A percentile compares a stretch with the other conserved stretches of the same genome.
Conservation (phyloP, 2,888 invertebrate species). For the Callinectes sapidus region DNA sequence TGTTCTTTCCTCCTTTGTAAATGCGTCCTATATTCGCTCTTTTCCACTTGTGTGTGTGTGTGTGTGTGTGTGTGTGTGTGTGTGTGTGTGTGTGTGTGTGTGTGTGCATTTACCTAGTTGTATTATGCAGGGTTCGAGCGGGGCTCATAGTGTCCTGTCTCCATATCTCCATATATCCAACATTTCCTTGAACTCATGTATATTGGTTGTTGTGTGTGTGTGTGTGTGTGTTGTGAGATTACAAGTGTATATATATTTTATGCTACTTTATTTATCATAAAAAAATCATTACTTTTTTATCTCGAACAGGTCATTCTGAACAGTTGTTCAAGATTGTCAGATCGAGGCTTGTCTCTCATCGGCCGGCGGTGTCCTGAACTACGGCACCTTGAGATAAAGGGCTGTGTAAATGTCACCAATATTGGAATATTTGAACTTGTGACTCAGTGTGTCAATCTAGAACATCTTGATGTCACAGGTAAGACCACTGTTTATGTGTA, state of each 20-base stretch:
- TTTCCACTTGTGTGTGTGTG: too few species aligned
- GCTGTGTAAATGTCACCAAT: slow-evolving; percentile 85
- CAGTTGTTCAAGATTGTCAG: slow-evolving; percentile 84
- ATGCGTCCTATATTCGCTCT: too few species aligned
- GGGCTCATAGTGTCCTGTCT: too few species aligned
- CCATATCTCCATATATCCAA: too few species aligned
- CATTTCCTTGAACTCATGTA: too few species aligned
- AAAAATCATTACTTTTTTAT: neutral
- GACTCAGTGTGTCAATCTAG: slow-evolving; percentile 86
- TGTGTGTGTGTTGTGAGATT: neutral
- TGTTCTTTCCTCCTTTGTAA: too few species aligned
- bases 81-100: too few species aligned
- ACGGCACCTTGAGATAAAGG: slow-evolving; percentile 87
- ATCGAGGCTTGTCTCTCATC: slow-evolving; percentile 85
- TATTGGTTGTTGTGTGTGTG: neutral
- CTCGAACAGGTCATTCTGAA: slow-evolving; percentile 82
- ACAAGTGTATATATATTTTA: neutral
- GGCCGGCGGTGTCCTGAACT: slow-evolving; percentile 88
- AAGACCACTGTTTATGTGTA: slow-evolving; percentile 69
- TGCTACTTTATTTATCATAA: neutral
- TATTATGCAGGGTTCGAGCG: too few species aligned
- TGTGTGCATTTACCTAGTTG: too few species aligned
- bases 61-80: too few species aligned
- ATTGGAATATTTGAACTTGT: slow-evolving; percentile 86
- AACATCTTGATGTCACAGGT: slow-evolving; percentile 88